Conservation (phyloP, 2,888 invertebrate species). For the Nephrotoma guestfalica region DNA sequence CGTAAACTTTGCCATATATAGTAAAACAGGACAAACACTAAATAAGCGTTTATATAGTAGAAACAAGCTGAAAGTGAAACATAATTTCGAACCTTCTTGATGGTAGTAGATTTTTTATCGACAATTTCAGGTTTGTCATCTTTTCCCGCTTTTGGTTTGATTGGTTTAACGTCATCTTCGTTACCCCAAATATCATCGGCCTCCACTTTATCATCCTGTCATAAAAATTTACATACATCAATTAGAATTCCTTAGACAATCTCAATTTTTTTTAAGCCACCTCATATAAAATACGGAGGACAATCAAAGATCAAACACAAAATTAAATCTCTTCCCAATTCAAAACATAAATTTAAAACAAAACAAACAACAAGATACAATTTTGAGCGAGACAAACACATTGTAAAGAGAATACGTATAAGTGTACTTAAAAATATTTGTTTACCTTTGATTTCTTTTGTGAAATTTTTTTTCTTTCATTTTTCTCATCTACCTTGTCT, state of each 20-base stretch:
- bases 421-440: background rate
- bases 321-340: background rate
- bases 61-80: background rate
- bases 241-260: background rate
- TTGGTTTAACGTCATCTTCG: slow-evolving; percentile 4
- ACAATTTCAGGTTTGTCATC: slow-evolving; percentile 4
- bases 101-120: background rate
- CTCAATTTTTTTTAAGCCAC: background rate
- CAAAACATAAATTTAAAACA: background rate
- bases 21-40: background rate
- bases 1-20: background rate
- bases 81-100: background rate
- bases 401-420: background rate
- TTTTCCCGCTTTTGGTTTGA: slow-evolving; percentile 9
- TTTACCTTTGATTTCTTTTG: background rate
- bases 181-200: slow-evolving; percentile 13
- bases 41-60: background rate
- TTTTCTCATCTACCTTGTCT: background rate
- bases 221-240: background rate
- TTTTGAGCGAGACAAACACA: background rate
- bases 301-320: background rate
- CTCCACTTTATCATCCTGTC: slow-evolving; percentile 13
- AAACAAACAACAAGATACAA: background rate
- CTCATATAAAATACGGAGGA: background rate
- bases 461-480: background rate